A percentile compares a stretch with the other conserved stretches of the same genome.
Conservation (phyloP, 2,888 invertebrate genomes). For the Furcula furcula region DNA sequence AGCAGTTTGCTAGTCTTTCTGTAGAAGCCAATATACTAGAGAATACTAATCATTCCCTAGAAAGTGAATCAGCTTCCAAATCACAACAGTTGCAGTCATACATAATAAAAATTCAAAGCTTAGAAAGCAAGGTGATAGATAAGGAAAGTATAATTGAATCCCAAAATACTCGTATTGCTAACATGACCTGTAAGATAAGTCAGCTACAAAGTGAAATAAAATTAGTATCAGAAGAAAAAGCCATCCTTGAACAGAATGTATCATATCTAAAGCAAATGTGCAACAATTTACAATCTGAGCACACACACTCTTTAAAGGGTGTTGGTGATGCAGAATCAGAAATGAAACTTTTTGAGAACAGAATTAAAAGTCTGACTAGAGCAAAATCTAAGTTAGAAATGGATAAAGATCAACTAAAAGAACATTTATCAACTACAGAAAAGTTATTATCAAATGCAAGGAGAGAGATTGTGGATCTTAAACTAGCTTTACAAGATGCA, state of each 20-base stretch:
- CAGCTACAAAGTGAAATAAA: conserved; percentile 70
- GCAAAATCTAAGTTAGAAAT: conserved; percentile 84
- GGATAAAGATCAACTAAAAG: conserved; percentile 82
- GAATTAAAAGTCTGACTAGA: conserved; percentile 70
- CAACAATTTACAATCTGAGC: conserved; percentile 56
- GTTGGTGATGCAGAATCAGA: conserved; percentile 60
- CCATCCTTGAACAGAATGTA: conserved; percentile 66
- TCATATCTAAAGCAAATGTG: conserved; percentile 71
- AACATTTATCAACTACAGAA: conserved; percentile 81
- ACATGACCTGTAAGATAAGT: conserved; percentile 63
- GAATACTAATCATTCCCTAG: conserved; percentile 89
- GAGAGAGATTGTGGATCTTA: conserved; percentile 84
- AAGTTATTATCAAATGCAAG: conserved; percentile 85
- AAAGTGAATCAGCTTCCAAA: conserved; percentile 88
- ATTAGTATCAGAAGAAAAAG: conserved; percentile 66
- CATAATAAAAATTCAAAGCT: conserved; percentile 73
- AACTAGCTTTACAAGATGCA: conserved; percentile 84
- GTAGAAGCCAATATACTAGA: conserved; percentile 89
- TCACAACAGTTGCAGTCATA: conserved; percentile 80
- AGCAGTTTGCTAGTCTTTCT: conserved; percentile 89
- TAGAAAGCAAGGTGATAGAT: conserved; percentile 83
- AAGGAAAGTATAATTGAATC: conserved; percentile 67
- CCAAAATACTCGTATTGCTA: conserved; percentile 58
- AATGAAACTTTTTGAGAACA: conserved; percentile 70
- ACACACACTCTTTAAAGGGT: conserved; percentile 40